Percentiles rank a stretch among this genome's conserved stretches.
Evolutionary conservation across 1,140 invertebrate species (phyloP).

Genomic region (Aphelinus certus): DNA sequence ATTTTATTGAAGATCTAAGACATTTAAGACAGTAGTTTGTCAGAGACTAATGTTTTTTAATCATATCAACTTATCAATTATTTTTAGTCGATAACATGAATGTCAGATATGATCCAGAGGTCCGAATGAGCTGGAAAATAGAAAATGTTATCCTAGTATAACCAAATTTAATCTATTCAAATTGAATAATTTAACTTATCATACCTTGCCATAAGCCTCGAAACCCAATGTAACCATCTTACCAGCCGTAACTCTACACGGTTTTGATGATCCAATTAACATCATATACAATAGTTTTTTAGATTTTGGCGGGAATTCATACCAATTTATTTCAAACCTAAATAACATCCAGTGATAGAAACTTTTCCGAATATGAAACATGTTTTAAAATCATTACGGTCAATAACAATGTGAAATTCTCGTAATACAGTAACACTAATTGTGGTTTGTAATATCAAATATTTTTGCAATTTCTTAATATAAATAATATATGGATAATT

Average conservation of each 20-base stretch:
- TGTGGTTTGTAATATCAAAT: too few species aligned
- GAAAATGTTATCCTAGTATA: background rate
- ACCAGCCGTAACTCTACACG: slow-evolving; percentile 15
- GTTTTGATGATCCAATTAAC: slow-evolving; percentile 12
- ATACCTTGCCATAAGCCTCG: slow-evolving; percentile 21
- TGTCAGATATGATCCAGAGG: slow-evolving; percentile 25
- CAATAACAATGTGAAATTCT: too few species aligned
- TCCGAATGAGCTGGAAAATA: slow-evolving; percentile 19
- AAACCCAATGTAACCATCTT: slow-evolving; percentile 16
- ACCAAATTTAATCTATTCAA: background rate
- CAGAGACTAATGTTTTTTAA: too few species aligned
- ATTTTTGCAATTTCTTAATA: too few species aligned
- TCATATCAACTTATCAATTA: too few species aligned
- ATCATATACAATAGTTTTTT: slow-evolving; percentile 15
- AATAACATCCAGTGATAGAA: background rate
- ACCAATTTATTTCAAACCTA: slow-evolving; percentile 13
- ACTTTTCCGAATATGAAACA: background rate
- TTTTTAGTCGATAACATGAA: slow-evolving; percentile 22
- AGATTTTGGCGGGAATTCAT: slow-evolving; percentile 4
- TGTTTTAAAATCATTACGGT: background rate
- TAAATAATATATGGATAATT: too few species aligned
- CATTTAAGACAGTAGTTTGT: too few species aligned
- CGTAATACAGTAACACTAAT: too few species aligned
- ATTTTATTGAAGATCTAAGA: too few species aligned
- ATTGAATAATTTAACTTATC: background rate